Conservation (phyloP, 1,140 invertebrate genomes). For the Sarcophaga peregrina region DNA sequence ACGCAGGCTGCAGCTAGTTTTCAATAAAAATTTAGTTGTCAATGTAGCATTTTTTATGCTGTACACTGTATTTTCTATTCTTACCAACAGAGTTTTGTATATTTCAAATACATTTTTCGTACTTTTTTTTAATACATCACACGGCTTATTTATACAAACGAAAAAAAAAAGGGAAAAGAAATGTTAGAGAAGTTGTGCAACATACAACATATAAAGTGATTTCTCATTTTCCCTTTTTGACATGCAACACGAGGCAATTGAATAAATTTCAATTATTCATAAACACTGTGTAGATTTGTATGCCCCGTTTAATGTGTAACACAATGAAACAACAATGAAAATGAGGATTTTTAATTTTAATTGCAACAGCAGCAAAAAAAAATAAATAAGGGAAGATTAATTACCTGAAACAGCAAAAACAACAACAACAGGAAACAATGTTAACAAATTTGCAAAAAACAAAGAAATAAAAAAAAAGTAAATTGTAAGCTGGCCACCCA, state of each 20-base stretch:
- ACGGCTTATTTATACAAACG: too few species aligned
- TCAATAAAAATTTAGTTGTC: not conserved
- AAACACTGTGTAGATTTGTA: conserved; percentile 11
- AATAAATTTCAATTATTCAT: conserved; percentile 42
- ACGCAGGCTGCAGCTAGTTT: too few species aligned
- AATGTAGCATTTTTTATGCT: not conserved
- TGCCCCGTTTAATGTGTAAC: not conserved
- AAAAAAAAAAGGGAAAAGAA: not conserved
- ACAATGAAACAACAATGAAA: not conserved
- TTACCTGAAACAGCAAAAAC: not conserved
- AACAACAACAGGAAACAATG: not conserved
- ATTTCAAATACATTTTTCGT: not conserved
- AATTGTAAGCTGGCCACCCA: not conserved
- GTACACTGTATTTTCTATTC: not conserved
- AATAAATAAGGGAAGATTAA: conserved; percentile 7
- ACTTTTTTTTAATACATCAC: too few species aligned
- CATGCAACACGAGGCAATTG: conserved; percentile 43
- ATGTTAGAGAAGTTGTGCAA: not conserved
- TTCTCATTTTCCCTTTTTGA: conserved; percentile 34
- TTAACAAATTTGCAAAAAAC: conserved; percentile 17
- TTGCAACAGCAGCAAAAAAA: not conserved
- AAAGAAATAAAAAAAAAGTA: not conserved
- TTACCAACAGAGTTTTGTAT: not conserved
- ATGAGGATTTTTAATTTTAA: conserved; percentile 18
- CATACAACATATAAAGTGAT: conserved; percentile 34